These are phyloP conservation scores for Plebejus melissa DNA, from an alignment of 2,888 invertebrate species.

Conservation along the genomic window DNA sequence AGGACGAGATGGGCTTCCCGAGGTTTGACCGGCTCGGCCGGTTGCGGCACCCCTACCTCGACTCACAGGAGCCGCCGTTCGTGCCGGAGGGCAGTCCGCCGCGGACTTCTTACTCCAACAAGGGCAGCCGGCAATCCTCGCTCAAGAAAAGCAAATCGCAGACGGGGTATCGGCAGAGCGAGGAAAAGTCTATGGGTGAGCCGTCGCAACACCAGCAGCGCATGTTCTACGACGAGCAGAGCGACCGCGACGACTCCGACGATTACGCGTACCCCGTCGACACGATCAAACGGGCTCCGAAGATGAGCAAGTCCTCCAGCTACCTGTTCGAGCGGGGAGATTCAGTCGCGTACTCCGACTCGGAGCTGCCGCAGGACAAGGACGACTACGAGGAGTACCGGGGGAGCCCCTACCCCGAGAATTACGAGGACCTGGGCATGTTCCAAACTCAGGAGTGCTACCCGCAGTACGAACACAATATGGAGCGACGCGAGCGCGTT, in stretches of 20 bases:
- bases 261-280: slow-evolving; percentile 74
- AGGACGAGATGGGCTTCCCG: slow-evolving; percentile 83
- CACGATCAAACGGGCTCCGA: slow-evolving; percentile 73
- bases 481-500: slow-evolving; percentile 47
- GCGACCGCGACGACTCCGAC: slow-evolving; percentile 71
- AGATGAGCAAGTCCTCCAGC: slow-evolving; percentile 62
- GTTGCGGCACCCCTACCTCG: slow-evolving; percentile 72
- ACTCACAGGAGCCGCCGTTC: slow-evolving; percentile 69
- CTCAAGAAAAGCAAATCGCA: slow-evolving; percentile 65
- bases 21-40: slow-evolving; percentile 80
- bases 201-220: slow-evolving; percentile 58
- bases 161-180: slow-evolving; percentile 57
- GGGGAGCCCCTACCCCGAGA: slow-evolving; percentile 71
- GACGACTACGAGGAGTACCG: slow-evolving; percentile 69
- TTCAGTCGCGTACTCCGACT: slow-evolving; percentile 68
- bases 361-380: slow-evolving; percentile 64
- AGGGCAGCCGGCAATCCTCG: slow-evolving; percentile 71
- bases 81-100: slow-evolving; percentile 73
- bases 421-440: slow-evolving; percentile 66
- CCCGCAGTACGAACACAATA: slow-evolving; percentile 65
- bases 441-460: slow-evolving; percentile 72
- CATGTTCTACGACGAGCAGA: slow-evolving; percentile 65
- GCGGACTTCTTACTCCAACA: slow-evolving; percentile 67
- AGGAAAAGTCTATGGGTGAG: slow-evolving; percentile 60
- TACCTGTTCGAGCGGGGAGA: slow-evolving; percentile 68